These are phyloP conservation scores for Clarias pachynema DNA, from an alignment of 2,797 vertebrate genomes.

Conservation along the genomic window DNA sequence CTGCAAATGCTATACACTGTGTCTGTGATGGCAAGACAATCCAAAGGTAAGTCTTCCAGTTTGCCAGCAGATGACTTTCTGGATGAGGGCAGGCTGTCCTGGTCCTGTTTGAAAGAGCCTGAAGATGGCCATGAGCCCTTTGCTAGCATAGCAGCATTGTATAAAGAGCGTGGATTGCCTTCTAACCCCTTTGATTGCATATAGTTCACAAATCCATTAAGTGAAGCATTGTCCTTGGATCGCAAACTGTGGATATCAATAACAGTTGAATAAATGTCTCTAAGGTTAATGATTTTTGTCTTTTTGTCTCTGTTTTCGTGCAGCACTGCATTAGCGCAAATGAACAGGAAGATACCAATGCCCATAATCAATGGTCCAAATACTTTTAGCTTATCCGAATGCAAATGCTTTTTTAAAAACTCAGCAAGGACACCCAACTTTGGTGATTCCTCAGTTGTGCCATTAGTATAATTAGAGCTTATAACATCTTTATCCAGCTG, in stretches of 20 bases:
- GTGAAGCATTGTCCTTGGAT: conserved; percentile 75
- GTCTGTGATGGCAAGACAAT: conserved; percentile 70
- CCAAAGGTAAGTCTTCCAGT: conserved; percentile 47
- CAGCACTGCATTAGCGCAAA: conserved; percentile 87
- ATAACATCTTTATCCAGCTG: conserved; percentile 42
- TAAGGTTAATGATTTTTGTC: conserved; percentile 87
- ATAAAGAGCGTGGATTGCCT: conserved; percentile 66
- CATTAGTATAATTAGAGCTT: conserved; percentile 55
- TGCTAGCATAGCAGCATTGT: conserved; percentile 68
- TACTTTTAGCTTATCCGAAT: conserved; percentile 87
- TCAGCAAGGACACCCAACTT: conserved; percentile 75
- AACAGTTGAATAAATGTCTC: conserved; percentile 87
- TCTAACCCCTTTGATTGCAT: conserved; percentile 75
- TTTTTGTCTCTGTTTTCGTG: conserved; percentile 88
- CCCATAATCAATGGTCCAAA: conserved; percentile 89
- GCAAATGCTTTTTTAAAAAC: conserved; percentile 81
- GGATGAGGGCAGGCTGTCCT: conserved; percentile 50
- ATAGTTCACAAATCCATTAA: conserved; percentile 82
- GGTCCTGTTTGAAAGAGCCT: conserved; percentile 55
- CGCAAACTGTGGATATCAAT: conserved; percentile 85
- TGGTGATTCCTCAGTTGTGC: conserved; percentile 55
- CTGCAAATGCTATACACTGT: conserved; percentile 83
- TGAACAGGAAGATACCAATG: conserved; percentile 89
- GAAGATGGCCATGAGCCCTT: conserved; percentile 76
- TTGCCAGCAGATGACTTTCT: conserved; percentile 59